These are phyloP conservation scores for Lethenteron reissneri DNA, from an alignment of 2,113 vertebrate species.

Conservation along the genomic window DNA sequence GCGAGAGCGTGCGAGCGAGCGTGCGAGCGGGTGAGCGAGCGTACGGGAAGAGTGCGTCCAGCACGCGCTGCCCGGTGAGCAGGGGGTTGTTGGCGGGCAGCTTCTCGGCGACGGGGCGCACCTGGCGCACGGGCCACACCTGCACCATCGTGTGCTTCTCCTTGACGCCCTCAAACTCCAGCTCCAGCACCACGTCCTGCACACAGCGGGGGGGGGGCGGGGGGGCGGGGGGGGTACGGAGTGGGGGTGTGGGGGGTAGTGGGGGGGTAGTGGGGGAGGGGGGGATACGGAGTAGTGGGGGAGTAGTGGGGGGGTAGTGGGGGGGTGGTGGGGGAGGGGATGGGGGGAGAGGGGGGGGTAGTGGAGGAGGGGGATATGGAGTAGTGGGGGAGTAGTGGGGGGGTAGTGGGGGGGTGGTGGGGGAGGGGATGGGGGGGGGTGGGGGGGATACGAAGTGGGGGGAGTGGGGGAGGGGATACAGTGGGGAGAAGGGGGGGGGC, in stretches of 20 bases:
- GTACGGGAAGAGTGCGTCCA: constrained; percentile 91
- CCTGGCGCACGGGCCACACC: constrained; percentile 80
- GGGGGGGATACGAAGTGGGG: background rate
- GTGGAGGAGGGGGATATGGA: background rate
- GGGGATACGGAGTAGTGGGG: background rate
- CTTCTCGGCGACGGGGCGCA: constrained; percentile 86
- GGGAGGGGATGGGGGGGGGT: too few relatives aligned
- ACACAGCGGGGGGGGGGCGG: too few relatives aligned
- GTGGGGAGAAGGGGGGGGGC: too few relatives aligned
- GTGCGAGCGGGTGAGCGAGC: constrained; percentile 12
- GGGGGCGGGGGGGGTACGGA: too few relatives aligned
- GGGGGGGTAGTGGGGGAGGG: too few relatives aligned
- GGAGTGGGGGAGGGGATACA: too few relatives aligned
- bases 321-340: too few relatives aligned
- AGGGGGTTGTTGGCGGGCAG: constrained; percentile 75
- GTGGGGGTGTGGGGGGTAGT: too few relatives aligned
- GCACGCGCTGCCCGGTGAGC: constrained; percentile 70
- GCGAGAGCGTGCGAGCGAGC: too few relatives aligned
- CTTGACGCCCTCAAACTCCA: constrained; percentile 80
- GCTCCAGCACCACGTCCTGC: constrained; percentile 81
- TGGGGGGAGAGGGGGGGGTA: too few relatives aligned
- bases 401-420: too few relatives aligned
- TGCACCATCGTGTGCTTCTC: constrained; percentile 94
- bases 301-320: too few relatives aligned
- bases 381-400: background rate